A percentile compares a stretch with the other conserved stretches of the same genome.
phyloP scores from a whole-genome alignment of 2,797 vertebrate genomes.

The Rhinatrema bivittatum region DNA sequence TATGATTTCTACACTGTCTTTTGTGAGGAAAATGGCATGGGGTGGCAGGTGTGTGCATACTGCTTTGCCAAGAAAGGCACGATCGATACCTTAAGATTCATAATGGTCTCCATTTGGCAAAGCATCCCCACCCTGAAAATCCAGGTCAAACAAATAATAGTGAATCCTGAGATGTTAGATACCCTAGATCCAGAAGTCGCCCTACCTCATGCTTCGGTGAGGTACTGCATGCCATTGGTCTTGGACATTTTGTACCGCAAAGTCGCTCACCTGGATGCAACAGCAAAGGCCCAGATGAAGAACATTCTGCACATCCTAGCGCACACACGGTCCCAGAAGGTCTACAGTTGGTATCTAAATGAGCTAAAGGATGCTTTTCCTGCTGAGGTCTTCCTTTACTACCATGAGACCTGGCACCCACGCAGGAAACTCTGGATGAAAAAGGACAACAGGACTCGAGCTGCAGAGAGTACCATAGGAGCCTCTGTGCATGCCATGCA shows the following conservation, averaged over 20 bases:
- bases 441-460: slow-evolving; percentile 11
- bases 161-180: slow-evolving; percentile 3
- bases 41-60: slow-evolving; percentile 6
- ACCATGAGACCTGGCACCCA: slow-evolving; percentile 5
- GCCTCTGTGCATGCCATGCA: slow-evolving; percentile 4
- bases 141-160: slow-evolving; percentile 4
- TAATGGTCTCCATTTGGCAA: slow-evolving; percentile 4
- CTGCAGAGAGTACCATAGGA: slow-evolving; percentile 4
- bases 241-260: slow-evolving; percentile 2
- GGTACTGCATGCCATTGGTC: slow-evolving; percentile 13
- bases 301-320: slow-evolving; percentile 15
- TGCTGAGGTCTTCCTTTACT: slow-evolving; percentile 1
- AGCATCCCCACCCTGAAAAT: neutral
- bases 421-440: slow-evolving; percentile 14
- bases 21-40: slow-evolving; percentile 7
- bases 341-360: slow-evolving; percentile 10
- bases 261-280: neutral
- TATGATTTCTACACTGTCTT: slow-evolving; percentile 12
- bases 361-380: slow-evolving; percentile 8
- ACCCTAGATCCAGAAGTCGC: neutral
- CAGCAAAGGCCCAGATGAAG: slow-evolving; percentile 8
- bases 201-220: slow-evolving; percentile 2
- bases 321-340: slow-evolving; percentile 12
- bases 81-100: neutral
- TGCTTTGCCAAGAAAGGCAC: slow-evolving; percentile 14